A percentile compares a stretch with the other conserved stretches of the same genome.
These are phyloP conservation scores for Oreortyx pictus DNA, from an alignment of 2,797 vertebrate genomes.

Conservation along the genomic window DNA sequence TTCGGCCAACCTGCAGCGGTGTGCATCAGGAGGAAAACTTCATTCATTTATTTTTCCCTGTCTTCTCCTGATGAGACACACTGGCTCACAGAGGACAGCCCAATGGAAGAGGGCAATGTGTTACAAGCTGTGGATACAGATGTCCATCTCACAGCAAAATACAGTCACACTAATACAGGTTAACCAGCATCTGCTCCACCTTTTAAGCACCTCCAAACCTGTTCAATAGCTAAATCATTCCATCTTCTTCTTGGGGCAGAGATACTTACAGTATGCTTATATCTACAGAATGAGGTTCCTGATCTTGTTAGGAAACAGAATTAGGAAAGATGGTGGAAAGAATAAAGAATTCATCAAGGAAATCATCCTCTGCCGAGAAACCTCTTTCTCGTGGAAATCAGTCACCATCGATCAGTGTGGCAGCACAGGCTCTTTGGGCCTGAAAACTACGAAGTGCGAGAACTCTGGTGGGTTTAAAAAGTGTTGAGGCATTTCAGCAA, in stretches of 20 bases:
- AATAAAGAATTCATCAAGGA: neutral
- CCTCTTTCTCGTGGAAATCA: neutral
- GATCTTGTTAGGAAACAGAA: neutral
- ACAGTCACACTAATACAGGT: neutral
- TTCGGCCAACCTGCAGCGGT: neutral
- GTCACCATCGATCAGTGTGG: neutral
- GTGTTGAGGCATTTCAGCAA: neutral
- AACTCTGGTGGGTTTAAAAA: neutral
- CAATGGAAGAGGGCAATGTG: neutral
- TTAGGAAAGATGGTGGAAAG: neutral
- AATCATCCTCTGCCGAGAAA: neutral
- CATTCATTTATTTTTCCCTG: neutral
- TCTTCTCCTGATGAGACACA: rapidly evolving
- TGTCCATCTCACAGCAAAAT: neutral
- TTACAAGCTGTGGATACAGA: neutral
- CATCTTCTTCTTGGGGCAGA: neutral
- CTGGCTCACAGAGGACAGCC: neutral
- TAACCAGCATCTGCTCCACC: neutral
- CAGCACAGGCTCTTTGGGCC: neutral
- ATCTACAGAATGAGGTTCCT: neutral
- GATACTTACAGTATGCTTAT: neutral
- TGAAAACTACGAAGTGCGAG: neutral
- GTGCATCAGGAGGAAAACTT: neutral
- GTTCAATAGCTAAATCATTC: neutral
- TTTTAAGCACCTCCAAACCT: neutral